Percentiles rank a stretch among this genome's conserved stretches.
phyloP scores from a whole-genome alignment of 2,113 vertebrate species.

The Bungarus multicinctus region DNA sequence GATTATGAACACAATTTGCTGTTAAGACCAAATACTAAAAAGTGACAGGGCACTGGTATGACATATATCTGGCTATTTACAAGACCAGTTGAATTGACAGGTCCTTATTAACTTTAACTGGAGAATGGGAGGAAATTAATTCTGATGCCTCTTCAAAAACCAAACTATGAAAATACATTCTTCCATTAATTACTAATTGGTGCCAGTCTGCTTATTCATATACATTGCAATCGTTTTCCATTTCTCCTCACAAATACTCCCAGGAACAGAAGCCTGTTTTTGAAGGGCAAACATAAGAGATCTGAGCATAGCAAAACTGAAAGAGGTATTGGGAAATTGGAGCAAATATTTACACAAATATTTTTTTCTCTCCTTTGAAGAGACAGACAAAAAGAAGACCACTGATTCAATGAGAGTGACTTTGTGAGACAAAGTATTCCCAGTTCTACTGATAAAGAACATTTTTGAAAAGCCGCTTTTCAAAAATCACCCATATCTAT shows the following conservation, averaged over 20 bases:
- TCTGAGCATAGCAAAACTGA: neutral
- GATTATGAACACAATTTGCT: neutral
- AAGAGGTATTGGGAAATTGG: neutral
- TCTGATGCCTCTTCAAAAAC: neutral
- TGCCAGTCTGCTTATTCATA: neutral
- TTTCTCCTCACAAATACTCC: neutral
- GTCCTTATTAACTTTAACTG: neutral
- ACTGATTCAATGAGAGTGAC: neutral
- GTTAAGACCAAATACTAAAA: neutral
- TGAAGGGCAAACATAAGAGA: slow-evolving; percentile 2
- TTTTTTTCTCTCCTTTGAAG: neutral
- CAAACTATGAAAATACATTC: neutral
- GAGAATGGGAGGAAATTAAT: neutral
- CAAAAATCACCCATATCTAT: slow-evolving; percentile 10
- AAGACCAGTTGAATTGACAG: neutral
- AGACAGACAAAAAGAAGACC: neutral
- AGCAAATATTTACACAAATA: neutral
- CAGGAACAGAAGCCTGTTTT: neutral
- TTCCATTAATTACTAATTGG: neutral
- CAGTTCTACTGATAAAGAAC: neutral
- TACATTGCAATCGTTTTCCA: neutral
- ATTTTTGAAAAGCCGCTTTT: neutral
- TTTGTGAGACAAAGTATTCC: neutral
- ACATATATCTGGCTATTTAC: neutral
- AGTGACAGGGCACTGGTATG: neutral